These are phyloP conservation scores for Lasioglossum oenotherae DNA, from an alignment of 2,888 invertebrate genomes.

Conservation along the genomic window DNA sequence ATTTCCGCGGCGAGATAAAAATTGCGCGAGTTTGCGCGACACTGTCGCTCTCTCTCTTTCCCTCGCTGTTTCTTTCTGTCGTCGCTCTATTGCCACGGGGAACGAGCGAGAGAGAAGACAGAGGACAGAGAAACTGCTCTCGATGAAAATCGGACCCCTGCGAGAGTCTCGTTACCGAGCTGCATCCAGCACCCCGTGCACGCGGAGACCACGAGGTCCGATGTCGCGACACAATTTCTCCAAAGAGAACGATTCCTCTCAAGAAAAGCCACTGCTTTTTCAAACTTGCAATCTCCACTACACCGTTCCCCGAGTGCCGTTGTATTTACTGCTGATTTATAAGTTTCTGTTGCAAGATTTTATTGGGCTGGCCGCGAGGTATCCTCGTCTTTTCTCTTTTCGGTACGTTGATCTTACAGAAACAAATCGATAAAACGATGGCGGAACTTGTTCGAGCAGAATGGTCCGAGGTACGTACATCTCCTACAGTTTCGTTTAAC, in stretches of 20 bases:
- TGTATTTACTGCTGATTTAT: background rate
- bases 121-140: background rate
- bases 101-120: constrained; percentile 15
- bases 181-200: background rate
- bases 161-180: constrained; percentile 11
- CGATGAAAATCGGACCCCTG: constrained; percentile 45
- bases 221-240: background rate
- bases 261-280: background rate
- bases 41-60: constrained; percentile 17
- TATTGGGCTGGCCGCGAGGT: background rate
- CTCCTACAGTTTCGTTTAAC: background rate
- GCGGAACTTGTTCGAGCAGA: background rate
- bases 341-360: background rate
- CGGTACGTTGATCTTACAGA: background rate
- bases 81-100: constrained; percentile 15
- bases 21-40: constrained; percentile 46
- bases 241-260: background rate
- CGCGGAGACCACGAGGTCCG: constrained; percentile 5
- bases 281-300: background rate
- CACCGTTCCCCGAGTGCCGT: background rate
- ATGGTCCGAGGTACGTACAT: background rate
- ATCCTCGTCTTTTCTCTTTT: background rate
- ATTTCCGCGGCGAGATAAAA: constrained; percentile 61
- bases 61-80: constrained; percentile 24
- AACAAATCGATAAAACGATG: background rate